Base-by-base conservation (phyloP, 2,797 vertebrate species). In the Macropus fuliginosus region DNA sequence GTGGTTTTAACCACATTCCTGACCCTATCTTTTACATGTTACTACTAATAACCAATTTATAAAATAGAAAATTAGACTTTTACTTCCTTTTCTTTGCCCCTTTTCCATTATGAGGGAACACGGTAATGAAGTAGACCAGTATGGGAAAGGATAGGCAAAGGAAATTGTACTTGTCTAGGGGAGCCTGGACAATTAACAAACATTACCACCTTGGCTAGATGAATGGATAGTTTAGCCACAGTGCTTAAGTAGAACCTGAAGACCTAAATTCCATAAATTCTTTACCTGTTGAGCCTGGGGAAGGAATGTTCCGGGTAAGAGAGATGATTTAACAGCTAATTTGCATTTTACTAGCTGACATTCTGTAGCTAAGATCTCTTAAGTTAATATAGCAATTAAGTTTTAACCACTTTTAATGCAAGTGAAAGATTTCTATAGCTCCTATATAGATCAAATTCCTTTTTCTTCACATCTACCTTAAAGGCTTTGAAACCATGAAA, bases 261-360 rank as follows among this genome's bases (percentile, higher is more conserved):
- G 97, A 94, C 89, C 93, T 96, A 62, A 97, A 98, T 98, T 98
- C 98, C 98, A 92, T 91, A 93, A 95, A 97, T 98, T 98, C 96
- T 92, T 97, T 96, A 97, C 90, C 91, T 98, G 95, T 97, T 97
- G 97, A 97, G 95, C 94, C 95, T 96, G 95, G 94, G 57, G 56
- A 87, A 97, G 96, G 95, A 93, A 94, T 97, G 74, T 11, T 97
- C 98, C 97, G 92, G 40, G 46, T 97, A 46, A 40, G 24, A 87
- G 74, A 87, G 74, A 50, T 87, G 40, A 11, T 87, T 87, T 87
- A 87, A 34, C 18, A 46, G 18, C 10, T 46, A 55, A 40, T 96
- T 98, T 98, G 93, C 93, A 95, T 57, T 92, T 95, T 96, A 91
- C 92, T 95, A 92, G 31, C 12, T 94, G 95, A 96, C 96, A 56